Conservation (phyloP, 2,797 vertebrate genomes). For the Poecile montanus region DNA sequence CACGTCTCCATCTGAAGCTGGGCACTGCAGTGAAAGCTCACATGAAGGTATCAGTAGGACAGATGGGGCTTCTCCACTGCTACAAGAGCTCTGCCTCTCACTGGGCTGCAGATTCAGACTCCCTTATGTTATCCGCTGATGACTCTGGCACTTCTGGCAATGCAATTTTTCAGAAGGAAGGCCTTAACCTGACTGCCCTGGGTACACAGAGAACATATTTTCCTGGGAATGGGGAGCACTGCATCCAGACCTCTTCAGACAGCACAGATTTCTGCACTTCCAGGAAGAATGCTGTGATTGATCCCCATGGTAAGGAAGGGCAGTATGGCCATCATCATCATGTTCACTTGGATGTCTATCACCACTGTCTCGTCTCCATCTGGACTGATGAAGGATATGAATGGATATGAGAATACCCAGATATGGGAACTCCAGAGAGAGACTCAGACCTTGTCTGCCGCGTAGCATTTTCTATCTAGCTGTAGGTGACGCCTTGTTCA, state of each 20-base stretch:
- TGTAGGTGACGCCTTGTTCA: not conserved
- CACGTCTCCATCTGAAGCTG: not conserved
- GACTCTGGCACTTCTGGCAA: not conserved
- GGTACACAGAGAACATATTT: not conserved
- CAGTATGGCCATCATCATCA: not conserved
- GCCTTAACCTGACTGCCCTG: not conserved
- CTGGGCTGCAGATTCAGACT: not conserved
- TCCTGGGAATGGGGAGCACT: not conserved
- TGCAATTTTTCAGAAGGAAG: not conserved
- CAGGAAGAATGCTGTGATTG: not conserved
- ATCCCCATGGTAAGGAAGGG: not conserved
- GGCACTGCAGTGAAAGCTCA: not conserved
- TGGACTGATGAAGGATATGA: not conserved
- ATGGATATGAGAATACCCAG: too few relatives aligned
- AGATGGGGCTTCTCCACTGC: not conserved
- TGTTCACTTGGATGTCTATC: not conserved
- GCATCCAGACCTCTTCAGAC: not conserved
- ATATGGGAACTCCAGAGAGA: not conserved
- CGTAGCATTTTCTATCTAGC: not conserved
- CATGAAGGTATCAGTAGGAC: not conserved
- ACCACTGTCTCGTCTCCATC: not conserved
- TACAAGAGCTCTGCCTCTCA: not conserved
- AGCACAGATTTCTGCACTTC: not conserved
- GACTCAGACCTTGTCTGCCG: not conserved
- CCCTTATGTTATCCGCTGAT: not conserved